phyloP scores from a whole-genome alignment of 2,113 vertebrate species.

The Hystrix brachyura region DNA sequence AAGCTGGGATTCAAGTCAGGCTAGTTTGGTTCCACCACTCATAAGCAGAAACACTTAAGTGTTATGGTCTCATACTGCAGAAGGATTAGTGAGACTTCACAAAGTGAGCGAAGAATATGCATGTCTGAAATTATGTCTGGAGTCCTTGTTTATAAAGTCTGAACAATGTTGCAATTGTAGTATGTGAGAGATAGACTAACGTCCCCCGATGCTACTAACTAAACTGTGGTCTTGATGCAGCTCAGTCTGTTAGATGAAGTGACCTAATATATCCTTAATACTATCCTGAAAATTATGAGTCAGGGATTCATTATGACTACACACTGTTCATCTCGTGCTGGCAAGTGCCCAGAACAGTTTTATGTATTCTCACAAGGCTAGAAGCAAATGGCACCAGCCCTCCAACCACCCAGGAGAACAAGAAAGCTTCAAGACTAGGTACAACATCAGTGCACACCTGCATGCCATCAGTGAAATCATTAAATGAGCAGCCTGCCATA shows the following conservation, averaged over 20 bases:
- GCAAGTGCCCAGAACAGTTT: constrained; percentile 69
- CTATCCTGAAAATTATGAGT: constrained; percentile 66
- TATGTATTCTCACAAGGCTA: constrained; percentile 56
- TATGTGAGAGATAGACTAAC: background rate
- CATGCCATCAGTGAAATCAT: constrained; percentile 82
- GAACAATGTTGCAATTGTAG: background rate
- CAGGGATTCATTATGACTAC: constrained; percentile 64
- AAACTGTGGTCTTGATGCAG: background rate
- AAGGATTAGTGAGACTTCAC: background rate
- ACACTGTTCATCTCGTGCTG: constrained; percentile 61
- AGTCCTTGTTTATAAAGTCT: constrained; percentile 23
- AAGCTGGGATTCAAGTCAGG: background rate
- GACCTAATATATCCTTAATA: constrained; percentile 73
- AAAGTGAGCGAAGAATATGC: background rate
- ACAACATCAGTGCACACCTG: constrained; percentile 76
- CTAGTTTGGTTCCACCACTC: background rate
- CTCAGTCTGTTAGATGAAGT: constrained; percentile 63
- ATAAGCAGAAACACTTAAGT: background rate
- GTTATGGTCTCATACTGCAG: background rate
- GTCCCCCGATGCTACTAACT: background rate
- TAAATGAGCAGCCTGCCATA: constrained; percentile 80
- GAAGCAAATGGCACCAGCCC: constrained; percentile 74
- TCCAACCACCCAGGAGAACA: constrained; percentile 74
- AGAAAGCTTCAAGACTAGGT: constrained; percentile 56
- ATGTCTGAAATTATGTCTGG: background rate